These are phyloP conservation scores for Cydia strobilella DNA, from an alignment of 1,140 invertebrate genomes.

Conservation along the genomic window DNA sequence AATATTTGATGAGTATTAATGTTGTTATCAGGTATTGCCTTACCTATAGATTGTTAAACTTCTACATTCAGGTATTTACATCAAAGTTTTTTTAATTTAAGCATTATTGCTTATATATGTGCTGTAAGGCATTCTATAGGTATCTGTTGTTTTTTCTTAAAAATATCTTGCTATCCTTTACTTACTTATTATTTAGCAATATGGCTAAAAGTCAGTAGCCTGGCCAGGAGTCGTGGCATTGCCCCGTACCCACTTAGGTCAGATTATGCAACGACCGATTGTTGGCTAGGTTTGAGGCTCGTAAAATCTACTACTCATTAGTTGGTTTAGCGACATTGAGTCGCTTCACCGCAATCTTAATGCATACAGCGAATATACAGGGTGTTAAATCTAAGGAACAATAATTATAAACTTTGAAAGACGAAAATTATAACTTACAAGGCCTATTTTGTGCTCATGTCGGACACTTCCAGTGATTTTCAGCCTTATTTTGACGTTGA, in stretches of 20 bases:
- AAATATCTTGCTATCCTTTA: neutral
- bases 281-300: slow-evolving; percentile 1
- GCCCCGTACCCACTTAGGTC: slow-evolving; percentile 4
- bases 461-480: too few relatives aligned
- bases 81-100: neutral
- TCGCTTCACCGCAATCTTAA: neutral
- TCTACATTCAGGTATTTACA: too few relatives aligned
- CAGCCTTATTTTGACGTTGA: too few relatives aligned
- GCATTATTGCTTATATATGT: too few relatives aligned
- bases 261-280: slow-evolving; percentile 11
- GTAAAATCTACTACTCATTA: slow-evolving; percentile 5
- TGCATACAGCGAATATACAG: neutral
- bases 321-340: slow-evolving; percentile 25
- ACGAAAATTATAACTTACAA: too few relatives aligned
- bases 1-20: neutral
- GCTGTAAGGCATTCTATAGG: too few relatives aligned
- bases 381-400: neutral
- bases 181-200: slow-evolving; percentile 3
- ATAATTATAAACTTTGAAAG: too few relatives aligned
- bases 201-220: neutral
- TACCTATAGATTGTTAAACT: too few relatives aligned
- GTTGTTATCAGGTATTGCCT: neutral
- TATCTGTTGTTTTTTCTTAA: neutral
- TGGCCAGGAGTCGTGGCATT: slow-evolving; percentile 22
- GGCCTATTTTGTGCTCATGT: too few relatives aligned